Conservation (phyloP, 2,113 vertebrate species). For the Pygoscelis antarcticus region DNA sequence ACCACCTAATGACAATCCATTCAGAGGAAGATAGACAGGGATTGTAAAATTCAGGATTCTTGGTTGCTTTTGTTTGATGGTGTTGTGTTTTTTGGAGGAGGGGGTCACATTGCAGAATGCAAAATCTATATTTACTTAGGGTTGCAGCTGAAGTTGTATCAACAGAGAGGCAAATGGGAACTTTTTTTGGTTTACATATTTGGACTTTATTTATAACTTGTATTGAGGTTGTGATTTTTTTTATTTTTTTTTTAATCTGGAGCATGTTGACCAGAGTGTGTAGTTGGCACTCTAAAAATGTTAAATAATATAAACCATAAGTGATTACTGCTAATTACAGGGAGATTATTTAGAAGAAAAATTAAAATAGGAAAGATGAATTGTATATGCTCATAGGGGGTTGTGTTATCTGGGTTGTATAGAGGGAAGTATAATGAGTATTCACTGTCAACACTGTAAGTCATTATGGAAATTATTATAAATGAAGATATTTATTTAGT, state of each 20-base stretch:
- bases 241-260: background rate
- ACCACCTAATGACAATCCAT: background rate
- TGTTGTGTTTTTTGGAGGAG: background rate
- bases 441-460: background rate
- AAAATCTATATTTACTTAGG: background rate
- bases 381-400: background rate
- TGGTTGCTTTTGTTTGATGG: background rate
- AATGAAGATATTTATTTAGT: conserved; percentile 36
- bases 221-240: background rate
- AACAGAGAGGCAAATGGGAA: background rate
- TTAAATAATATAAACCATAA: background rate
- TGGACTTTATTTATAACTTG: background rate
- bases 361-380: background rate
- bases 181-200: background rate
- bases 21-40: background rate
- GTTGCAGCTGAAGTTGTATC: background rate
- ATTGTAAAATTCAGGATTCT: background rate
- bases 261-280: background rate
- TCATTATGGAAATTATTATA: conserved; percentile 36
- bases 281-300: background rate
- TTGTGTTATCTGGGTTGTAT: background rate
- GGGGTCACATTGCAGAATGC: fast-evolving
- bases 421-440: background rate
- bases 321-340: background rate
- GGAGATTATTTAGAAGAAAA: background rate